A percentile compares a stretch with the other conserved stretches of the same genome.
Evolutionary conservation across 1,140 invertebrate genomes (phyloP).

Genomic region (Sarcophaga peregrina): DNA sequence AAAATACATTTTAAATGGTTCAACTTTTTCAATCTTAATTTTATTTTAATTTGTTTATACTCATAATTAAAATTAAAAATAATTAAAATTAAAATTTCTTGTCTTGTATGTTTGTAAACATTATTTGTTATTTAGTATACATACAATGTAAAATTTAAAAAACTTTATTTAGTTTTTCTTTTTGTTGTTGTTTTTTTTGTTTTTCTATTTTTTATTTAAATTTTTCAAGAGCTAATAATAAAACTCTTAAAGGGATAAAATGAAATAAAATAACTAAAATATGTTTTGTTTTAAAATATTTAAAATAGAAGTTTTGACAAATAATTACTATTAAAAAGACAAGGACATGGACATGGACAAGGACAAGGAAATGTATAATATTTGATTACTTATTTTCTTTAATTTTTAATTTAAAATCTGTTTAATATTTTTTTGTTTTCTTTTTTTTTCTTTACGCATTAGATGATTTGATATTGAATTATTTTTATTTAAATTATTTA

Average conservation of each 20-base stretch:
- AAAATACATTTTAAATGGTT: not conserved
- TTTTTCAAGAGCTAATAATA: too few species aligned
- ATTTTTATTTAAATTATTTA: constrained; percentile 7
- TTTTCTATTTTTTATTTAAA: not conserved
- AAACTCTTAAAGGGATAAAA: too few species aligned
- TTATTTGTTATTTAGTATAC: not conserved
- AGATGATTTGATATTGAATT: not conserved
- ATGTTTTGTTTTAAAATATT: too few species aligned
- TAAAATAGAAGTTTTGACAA: too few species aligned
- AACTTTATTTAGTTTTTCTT: not conserved
- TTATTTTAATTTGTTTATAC: constrained; percentile 20
- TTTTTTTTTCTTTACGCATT: not conserved
- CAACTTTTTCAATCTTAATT: constrained; percentile 8
- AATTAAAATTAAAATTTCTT: constrained; percentile 10
- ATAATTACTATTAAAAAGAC: too few species aligned
- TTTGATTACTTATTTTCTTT: too few species aligned
- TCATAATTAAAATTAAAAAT: not conserved
- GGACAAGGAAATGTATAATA: too few species aligned
- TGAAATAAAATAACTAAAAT: too few species aligned
- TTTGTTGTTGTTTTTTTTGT: not conserved
- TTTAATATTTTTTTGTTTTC: not conserved
- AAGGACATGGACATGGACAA: too few species aligned
- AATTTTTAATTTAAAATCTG: too few species aligned
- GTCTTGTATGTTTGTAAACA: not conserved
- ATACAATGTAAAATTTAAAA: constrained; percentile 10